Conservation (phyloP, 2,113 vertebrate genomes). For the Pterocles orientalis region DNA sequence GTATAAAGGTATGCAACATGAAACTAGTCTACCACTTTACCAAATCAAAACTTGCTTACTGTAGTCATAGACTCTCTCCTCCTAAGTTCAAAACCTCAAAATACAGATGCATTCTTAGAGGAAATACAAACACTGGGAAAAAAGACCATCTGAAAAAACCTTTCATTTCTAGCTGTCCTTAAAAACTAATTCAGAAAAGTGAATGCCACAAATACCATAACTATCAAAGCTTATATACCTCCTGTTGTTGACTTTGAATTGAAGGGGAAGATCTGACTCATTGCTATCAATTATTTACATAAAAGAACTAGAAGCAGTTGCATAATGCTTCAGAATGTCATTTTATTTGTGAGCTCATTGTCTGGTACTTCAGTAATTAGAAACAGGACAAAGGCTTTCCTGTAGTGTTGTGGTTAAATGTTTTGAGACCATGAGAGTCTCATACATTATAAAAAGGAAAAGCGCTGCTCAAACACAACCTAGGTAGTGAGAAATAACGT, state of each 20-base stretch:
- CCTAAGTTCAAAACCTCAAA: neutral
- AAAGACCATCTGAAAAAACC: neutral
- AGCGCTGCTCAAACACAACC: neutral
- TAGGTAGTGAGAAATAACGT: neutral
- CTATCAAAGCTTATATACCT: neutral
- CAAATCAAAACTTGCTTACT: neutral
- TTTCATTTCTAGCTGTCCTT: neutral
- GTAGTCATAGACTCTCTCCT: neutral
- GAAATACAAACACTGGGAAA: neutral
- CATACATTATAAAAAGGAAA: neutral
- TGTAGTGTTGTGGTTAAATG: neutral
- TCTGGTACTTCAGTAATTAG: constrained; percentile 49
- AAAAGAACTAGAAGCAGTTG: constrained; percentile 31
- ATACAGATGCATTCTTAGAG: neutral
- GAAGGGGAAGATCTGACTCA: constrained; percentile 51
- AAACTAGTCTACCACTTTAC: neutral
- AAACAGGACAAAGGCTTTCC: constrained; percentile 47
- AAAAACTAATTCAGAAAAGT: constrained; percentile 4
- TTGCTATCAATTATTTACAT: constrained; percentile 67
- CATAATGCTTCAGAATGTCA: constrained; percentile 37
- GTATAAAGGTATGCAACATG: neutral
- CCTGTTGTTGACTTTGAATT: constrained; percentile 14
- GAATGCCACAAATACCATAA: neutral
- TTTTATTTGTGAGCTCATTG: constrained; percentile 57
- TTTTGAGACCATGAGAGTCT: neutral